phyloP scores from a whole-genome alignment of 1,140 invertebrate species.

The Diabrotica virgifera region DNA sequence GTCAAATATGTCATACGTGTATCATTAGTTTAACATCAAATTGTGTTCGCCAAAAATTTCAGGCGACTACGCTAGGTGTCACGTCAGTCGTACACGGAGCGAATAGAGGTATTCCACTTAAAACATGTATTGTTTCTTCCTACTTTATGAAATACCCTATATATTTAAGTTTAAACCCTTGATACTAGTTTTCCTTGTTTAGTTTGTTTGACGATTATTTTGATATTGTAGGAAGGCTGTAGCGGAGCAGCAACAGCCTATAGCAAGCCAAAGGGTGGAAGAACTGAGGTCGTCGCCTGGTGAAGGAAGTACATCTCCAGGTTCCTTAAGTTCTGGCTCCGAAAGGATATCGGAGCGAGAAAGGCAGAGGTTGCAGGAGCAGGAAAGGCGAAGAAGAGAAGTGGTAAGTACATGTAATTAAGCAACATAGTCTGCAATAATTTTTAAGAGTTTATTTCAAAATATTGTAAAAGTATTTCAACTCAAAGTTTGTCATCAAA shows the following conservation, averaged over 20 bases:
- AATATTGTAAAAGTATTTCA: too few species aligned
- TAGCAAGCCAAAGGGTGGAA: constrained; percentile 44
- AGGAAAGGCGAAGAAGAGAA: constrained; percentile 85
- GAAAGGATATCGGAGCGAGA: constrained; percentile 73
- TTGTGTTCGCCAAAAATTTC: too few species aligned
- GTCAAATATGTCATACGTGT: too few species aligned
- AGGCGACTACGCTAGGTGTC: too few species aligned
- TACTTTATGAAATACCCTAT: background rate
- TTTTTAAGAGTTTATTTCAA: too few species aligned
- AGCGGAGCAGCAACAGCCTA: constrained; percentile 50
- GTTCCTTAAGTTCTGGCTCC: constrained; percentile 58
- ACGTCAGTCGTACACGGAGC: too few species aligned
- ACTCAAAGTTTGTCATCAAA: too few species aligned
- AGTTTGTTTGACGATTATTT: background rate
- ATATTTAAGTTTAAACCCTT: background rate
- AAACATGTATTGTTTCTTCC: background rate
- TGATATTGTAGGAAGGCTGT: constrained; percentile 54
- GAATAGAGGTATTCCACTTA: too few species aligned
- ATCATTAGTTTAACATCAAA: too few species aligned
- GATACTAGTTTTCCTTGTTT: background rate
- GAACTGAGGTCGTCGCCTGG: constrained; percentile 44
- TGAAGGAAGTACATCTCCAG: constrained; percentile 52
- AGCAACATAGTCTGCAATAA: too few species aligned
- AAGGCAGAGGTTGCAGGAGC: constrained; percentile 76
- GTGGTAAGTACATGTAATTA: constrained; percentile 72